These are phyloP conservation scores for Drosophila eohydei DNA, from an alignment of 2,888 invertebrate genomes.

Conservation along the genomic window DNA sequence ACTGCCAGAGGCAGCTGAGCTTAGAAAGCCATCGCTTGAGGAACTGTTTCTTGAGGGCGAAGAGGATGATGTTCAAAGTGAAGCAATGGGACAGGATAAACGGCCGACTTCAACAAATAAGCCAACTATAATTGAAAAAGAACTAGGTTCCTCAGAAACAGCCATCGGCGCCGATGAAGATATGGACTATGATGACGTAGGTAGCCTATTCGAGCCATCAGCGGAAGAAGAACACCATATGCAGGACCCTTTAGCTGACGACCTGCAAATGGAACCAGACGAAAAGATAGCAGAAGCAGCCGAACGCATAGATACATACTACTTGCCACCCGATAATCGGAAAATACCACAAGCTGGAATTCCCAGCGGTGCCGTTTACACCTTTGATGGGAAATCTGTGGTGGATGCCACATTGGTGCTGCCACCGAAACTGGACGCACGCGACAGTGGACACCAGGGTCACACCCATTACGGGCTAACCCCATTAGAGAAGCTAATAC, in stretches of 20 bases:
- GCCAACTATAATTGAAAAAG: slow-evolving; percentile 11
- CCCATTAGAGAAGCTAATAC: slow-evolving; percentile 87
- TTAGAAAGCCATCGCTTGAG: slow-evolving; percentile 84
- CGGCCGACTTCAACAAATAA: slow-evolving; percentile 16
- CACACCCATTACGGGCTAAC: slow-evolving; percentile 82
- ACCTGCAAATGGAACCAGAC: slow-evolving; percentile 77
- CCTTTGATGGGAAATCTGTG: slow-evolving; percentile 91
- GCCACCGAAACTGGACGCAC: slow-evolving; percentile 80
- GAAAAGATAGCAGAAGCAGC: slow-evolving; percentile 86
- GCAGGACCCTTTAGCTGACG: slow-evolving; percentile 72
- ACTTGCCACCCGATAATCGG: slow-evolving; percentile 89
- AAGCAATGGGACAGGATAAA: slow-evolving; percentile 25
- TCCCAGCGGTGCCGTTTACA: slow-evolving; percentile 88
- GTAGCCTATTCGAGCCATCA: slow-evolving; percentile 52
- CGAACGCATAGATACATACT: slow-evolving; percentile 90
- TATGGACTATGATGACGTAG: slow-evolving; percentile 54
- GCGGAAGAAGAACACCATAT: slow-evolving; percentile 40
- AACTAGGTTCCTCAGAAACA: slow-evolving; percentile 30
- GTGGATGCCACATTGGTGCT: slow-evolving; percentile 88
- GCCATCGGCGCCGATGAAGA: slow-evolving; percentile 14
- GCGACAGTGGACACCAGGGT: slow-evolving; percentile 56
- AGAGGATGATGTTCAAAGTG: slow-evolving; percentile 20
- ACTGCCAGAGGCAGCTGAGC: slow-evolving; percentile 69
- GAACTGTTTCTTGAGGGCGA: slow-evolving; percentile 56
- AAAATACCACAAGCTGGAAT: slow-evolving; percentile 75